These are phyloP conservation scores for Caerostris extrusa DNA, from an alignment of 1,140 invertebrate genomes.

Conservation along the genomic window DNA sequence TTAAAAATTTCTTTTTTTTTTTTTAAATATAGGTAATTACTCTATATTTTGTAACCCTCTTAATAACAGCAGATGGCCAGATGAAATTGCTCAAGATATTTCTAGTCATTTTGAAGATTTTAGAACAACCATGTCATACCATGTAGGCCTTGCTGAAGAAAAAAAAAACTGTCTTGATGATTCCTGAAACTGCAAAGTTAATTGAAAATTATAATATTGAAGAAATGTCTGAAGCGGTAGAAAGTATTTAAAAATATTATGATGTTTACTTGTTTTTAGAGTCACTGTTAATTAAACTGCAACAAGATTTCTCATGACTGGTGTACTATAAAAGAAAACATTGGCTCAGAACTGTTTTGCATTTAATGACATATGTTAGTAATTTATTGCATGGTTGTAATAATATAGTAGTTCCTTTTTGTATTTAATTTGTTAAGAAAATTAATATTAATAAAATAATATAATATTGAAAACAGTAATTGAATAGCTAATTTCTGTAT, in stretches of 20 bases:
- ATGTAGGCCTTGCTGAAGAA: conserved; percentile 44
- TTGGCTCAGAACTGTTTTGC: too few relatives aligned
- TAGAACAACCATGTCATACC: conserved; percentile 41
- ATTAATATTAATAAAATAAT: too few relatives aligned
- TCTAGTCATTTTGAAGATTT: conserved; percentile 66
- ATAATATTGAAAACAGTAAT: too few relatives aligned
- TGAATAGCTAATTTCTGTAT: too few relatives aligned
- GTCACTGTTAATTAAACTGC: too few relatives aligned
- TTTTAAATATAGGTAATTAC: conserved; percentile 31
- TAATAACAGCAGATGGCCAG: conserved; percentile 67
- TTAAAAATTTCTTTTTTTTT: conserved; percentile 6
- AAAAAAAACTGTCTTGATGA: conserved; percentile 63
- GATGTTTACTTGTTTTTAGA: too few relatives aligned
- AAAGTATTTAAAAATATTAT: neutral
- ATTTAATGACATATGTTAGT: too few relatives aligned
- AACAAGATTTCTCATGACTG: too few relatives aligned
- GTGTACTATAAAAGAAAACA: too few relatives aligned
- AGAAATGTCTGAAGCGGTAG: neutral
- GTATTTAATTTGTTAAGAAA: too few relatives aligned
- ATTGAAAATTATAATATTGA: conserved; percentile 46
- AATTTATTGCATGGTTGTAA: too few relatives aligned
- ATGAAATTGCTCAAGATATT: conserved; percentile 59
- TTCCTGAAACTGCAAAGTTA: conserved; percentile 55
- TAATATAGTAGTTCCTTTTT: too few relatives aligned
- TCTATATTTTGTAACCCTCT: conserved; percentile 54